Percentiles rank a stretch among this genome's conserved stretches.
These are phyloP conservation scores for Crossaster papposus DNA, from an alignment of 53 echinoderm and acorn worm species.

Conservation along the genomic window DNA sequence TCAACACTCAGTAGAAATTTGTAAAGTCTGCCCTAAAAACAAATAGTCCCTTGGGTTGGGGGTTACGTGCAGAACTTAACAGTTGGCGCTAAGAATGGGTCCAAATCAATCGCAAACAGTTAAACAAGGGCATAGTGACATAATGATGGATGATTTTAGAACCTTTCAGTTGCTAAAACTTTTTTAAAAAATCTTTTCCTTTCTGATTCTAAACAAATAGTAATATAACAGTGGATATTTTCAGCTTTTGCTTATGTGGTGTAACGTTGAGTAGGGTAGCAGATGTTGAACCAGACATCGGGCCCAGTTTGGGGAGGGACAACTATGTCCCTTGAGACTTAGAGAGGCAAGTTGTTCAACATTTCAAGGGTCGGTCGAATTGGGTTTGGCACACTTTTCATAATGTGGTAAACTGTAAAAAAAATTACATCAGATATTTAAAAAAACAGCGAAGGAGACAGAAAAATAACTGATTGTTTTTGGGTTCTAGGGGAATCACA, in stretches of 20 bases:
- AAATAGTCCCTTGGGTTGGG: neutral
- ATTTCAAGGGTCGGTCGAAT: neutral
- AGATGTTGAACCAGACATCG: neutral
- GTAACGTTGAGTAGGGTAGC: neutral
- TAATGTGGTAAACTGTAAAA: neutral
- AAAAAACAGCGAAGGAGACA: neutral
- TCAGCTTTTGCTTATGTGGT: neutral
- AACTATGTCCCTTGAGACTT: neutral
- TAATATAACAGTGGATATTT: neutral
- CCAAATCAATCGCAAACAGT: neutral
- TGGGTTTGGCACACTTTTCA: slow-evolving; percentile 12
- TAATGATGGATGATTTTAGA: neutral
- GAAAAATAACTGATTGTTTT: neutral
- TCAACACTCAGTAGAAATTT: too few species aligned
- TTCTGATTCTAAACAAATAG: neutral
- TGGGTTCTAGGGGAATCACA: too few species aligned
- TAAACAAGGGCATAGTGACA: neutral
- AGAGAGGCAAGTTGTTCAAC: neutral
- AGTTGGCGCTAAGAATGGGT: neutral
- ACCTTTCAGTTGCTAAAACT: neutral
- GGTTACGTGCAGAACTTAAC: neutral
- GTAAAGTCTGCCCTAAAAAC: neutral
- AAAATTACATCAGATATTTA: neutral
- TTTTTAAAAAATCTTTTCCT: neutral
- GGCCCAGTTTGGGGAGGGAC: neutral